Conservation (phyloP, 2,888 invertebrate species). For the Thera britannica region DNA sequence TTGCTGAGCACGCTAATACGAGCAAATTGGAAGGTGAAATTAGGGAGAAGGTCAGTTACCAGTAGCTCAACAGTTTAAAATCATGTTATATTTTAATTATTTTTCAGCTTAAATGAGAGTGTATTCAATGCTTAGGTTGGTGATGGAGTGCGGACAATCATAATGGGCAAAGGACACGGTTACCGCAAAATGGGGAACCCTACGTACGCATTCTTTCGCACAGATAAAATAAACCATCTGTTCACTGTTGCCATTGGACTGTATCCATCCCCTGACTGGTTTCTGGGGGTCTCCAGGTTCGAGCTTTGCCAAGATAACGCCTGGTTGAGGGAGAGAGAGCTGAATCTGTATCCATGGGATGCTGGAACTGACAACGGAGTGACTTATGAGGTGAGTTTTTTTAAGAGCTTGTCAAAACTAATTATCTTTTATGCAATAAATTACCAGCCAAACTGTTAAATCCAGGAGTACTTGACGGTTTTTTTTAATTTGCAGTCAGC, state of each 20-base stretch:
- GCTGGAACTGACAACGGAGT: constrained; percentile 98
- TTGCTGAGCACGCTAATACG: constrained; percentile 73
- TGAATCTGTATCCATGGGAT: constrained; percentile 97
- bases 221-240: constrained; percentile 67
- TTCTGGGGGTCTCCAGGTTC: constrained; percentile 94
- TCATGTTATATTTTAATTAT: neutral
- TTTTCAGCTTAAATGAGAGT: neutral
- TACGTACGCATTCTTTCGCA: constrained; percentile 70
- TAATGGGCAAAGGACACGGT: constrained; percentile 77
- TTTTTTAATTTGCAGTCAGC: constrained; percentile 57
- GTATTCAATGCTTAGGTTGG: constrained; percentile 60
- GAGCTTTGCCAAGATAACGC: constrained; percentile 94
- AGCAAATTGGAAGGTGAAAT: constrained; percentile 71
- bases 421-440: too few relatives aligned
- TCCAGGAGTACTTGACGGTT: too few relatives aligned
- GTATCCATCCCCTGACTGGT: constrained; percentile 95
- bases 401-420: too few relatives aligned
- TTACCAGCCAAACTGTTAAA: too few relatives aligned
- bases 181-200: constrained; percentile 71
- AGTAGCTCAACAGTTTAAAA: neutral
- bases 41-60: constrained; percentile 60
- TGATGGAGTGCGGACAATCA: constrained; percentile 70
- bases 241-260: constrained; percentile 66
- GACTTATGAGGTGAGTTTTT: constrained; percentile 88
- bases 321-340: constrained; percentile 92